Base-by-base conservation (phyloP, 2,888 invertebrate genomes). In the Rhagium mordax region DNA sequence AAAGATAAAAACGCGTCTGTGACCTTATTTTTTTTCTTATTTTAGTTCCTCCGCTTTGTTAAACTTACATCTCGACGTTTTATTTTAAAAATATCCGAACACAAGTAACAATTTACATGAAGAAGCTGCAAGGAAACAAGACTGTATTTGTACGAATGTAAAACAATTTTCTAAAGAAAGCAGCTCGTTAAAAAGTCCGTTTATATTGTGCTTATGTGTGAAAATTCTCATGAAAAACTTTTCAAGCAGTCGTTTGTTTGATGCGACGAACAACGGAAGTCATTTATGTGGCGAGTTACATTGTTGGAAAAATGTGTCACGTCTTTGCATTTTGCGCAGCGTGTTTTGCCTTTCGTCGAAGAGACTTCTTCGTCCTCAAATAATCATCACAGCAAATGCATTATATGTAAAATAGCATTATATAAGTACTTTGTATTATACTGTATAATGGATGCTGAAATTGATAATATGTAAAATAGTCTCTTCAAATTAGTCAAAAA, bases 241-340 rank as follows among this genome's bases (percentile, higher is more conserved):
- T 16, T 51, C 49, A 62, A 60, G 71, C 57, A 47, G 67, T 48
- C 61, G 71, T 67, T 72, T 61, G 59, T 61, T 61, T 59, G 66
- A 61, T 29, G 62, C 68, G 24, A 57, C 71, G 72, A 71, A 72
- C 70, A 68, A 70, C 76, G 76, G 73, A 74, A 74, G 70, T 76
- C 71, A 61, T 76, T 76, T 76, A 74, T 70, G 74, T 64, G 74
- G 69, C 53, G 69, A 60, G 74, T 71, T 71, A 70, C 74, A 76
- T 71, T 76, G 72, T 72, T 71, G 71, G 64, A 41, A 60, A 74
- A 71, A 73, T 67, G 70, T 71, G 71, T 70, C 70, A 68, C 47
- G 55, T 33, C 64, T 72, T 72, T 70, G 61, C 29, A 29, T 57
- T 65, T 71, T 55, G 41, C n/a, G 41, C 41, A n/a, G 13, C n/a